These are phyloP conservation scores for Urocolius indicus DNA, from an alignment of 2,113 vertebrate species.

Conservation along the genomic window DNA sequence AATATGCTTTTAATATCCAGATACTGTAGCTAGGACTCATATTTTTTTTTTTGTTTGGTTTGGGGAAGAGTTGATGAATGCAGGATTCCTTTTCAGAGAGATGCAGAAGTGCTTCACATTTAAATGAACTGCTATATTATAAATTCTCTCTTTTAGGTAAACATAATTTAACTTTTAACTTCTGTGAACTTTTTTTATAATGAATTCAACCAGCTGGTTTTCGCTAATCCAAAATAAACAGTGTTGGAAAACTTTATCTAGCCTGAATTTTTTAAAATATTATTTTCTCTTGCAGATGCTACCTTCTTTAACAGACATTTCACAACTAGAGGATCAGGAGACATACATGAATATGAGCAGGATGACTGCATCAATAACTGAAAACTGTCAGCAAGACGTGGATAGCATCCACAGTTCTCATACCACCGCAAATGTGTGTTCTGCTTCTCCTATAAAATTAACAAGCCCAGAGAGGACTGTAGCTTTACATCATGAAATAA, in stretches of 20 bases:
- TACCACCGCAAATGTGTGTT: not conserved
- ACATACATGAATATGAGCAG: not conserved
- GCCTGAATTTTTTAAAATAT: not conserved
- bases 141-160: not conserved
- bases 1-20: not conserved
- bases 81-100: not conserved
- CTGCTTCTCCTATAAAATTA: not conserved
- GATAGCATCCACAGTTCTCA: not conserved
- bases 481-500: slow-evolving; percentile 72
- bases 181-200: not conserved
- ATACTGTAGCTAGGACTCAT: not conserved
- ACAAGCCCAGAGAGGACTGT: slow-evolving; percentile 73
- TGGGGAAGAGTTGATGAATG: not conserved
- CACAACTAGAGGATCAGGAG: not conserved
- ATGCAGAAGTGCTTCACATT: not conserved
- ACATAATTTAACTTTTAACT: not conserved
- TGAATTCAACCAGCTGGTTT: not conserved
- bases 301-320: not conserved
- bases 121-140: not conserved
- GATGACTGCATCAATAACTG: not conserved
- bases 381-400: not conserved
- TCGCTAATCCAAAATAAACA: not conserved
- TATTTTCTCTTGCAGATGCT: slow-evolving; percentile 9
- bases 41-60: not conserved
- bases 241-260: not conserved